Evolutionary conservation across 2,113 vertebrate genomes (phyloP), one percentile per base, ranked within the genome.

Genomic region (Chaetodon auriga): DNA sequence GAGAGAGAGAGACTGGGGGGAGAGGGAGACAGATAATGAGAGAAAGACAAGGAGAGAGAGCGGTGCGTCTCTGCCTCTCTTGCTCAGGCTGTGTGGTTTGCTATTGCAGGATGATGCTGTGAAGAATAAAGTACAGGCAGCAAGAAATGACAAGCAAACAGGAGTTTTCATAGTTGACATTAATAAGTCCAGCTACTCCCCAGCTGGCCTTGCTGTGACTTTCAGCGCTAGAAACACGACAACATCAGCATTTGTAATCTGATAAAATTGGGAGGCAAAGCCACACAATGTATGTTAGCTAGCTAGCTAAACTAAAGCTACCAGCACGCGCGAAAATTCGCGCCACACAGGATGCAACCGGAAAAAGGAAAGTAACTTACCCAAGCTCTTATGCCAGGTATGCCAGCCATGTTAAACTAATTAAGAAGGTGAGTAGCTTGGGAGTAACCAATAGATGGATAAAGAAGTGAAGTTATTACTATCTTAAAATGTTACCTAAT

Each of bases 11-110:
- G 35, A 30, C 30, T 30, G 30, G 30, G 30, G 30, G 3, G 88
- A 91, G 87, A 86, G 87, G 87, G 87, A 90, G 89, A 65, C 71
- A 51, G 66, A 80, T 15, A 75, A 43, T 1, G 80, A 62, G 62
- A 55, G 79, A 51, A 70, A 49, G 19, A 61, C 1, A n/a, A 19
- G n/a, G 10, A 43, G 36, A 41, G 36, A 9, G 38, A 15, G 21
- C 35, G 8, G 38, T 48, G 53, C 51, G n/a, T 19, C 18, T 36
- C 21, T 55, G 41, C 16, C 48, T 16, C 81, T 51, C 54, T 45
- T 55, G 18, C 70, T 68, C 38, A 23, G 3, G 7, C 25, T 38
- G 57, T 48, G 57, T 14, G 16, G 25, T 11, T 36, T 18, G 30
- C 9, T 30, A 16, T 43, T 53, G 35, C 4, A 8, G 16, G n/a